Evolutionary conservation across 2,113 vertebrate genomes (phyloP).

Genomic region (Onychostruthus taczanowskii): DNA sequence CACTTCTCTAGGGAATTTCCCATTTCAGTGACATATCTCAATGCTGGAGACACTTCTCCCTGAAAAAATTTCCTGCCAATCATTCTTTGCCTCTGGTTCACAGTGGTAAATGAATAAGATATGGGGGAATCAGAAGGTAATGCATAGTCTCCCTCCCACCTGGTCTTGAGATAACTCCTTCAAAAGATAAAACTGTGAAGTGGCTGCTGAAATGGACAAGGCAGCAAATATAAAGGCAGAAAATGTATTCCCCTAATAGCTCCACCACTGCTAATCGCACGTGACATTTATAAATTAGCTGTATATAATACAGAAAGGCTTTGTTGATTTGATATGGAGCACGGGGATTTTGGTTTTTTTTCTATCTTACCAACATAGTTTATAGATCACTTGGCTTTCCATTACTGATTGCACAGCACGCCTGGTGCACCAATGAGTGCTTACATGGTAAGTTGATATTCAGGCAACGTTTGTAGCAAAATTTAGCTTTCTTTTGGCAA

Average conservation of each 20-base stretch:
- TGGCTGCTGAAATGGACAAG: neutral
- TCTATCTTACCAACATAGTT: neutral
- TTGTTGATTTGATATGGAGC: neutral
- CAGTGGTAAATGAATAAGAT: neutral
- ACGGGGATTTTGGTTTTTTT: neutral
- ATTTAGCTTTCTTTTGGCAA: neutral
- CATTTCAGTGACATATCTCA: neutral
- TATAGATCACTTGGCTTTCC: neutral
- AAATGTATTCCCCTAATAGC: neutral
- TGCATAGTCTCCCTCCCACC: neutral
- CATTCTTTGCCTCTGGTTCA: neutral
- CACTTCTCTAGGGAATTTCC: neutral
- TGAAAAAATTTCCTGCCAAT: neutral
- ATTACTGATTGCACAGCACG: neutral
- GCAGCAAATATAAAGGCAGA: neutral
- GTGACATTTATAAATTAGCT: neutral
- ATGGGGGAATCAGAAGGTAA: neutral
- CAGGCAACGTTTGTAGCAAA: accelerated
- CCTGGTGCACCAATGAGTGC: neutral
- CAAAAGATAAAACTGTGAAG: neutral
- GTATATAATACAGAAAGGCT: neutral
- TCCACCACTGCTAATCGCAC: neutral
- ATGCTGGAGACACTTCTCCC: neutral
- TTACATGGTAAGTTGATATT: neutral
- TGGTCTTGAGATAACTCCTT: neutral